Evolutionary conservation across 30 jellyfish, hydroid and myxozoan genomes (phyloP).

Genomic region (Turritopsis dohrnii): DNA sequence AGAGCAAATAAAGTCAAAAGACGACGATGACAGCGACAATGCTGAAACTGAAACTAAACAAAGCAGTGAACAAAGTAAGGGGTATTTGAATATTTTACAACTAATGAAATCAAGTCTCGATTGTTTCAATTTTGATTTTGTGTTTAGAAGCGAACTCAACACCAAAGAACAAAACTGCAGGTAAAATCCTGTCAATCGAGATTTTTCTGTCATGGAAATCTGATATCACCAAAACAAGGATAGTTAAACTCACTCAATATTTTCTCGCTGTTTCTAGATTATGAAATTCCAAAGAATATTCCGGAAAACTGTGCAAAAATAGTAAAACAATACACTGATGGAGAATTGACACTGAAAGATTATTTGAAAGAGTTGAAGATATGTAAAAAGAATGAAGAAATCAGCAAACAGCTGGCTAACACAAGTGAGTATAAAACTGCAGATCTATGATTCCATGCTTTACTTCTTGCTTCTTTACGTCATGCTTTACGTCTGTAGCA

Average conservation of each 20-base stretch:
- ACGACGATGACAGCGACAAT: not conserved
- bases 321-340: constrained; percentile 64
- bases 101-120: not conserved
- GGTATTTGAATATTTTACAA: no score
- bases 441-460: not conserved
- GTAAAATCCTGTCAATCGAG: not conserved
- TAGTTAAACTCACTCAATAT: no score
- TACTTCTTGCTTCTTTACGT: not conserved
- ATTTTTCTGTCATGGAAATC: not conserved
- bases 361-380: constrained; percentile 57
- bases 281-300: constrained; percentile 45
- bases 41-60: not conserved
- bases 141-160: not conserved
- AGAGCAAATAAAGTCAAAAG: constrained; percentile 8
- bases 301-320: constrained; percentile 63
- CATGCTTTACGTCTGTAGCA: constrained; percentile 30
- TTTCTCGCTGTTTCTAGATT: no score
- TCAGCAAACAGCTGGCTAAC: constrained; percentile 24
- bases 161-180: not conserved
- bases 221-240: no score
- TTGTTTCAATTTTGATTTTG: not conserved
- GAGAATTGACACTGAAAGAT: constrained; percentile 60
- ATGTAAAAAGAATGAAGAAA: constrained; percentile 62
- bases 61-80: not conserved
- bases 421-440: constrained; percentile 6